Conservation (phyloP, 2,888 invertebrate genomes). For the Rapana venosa region DNA sequence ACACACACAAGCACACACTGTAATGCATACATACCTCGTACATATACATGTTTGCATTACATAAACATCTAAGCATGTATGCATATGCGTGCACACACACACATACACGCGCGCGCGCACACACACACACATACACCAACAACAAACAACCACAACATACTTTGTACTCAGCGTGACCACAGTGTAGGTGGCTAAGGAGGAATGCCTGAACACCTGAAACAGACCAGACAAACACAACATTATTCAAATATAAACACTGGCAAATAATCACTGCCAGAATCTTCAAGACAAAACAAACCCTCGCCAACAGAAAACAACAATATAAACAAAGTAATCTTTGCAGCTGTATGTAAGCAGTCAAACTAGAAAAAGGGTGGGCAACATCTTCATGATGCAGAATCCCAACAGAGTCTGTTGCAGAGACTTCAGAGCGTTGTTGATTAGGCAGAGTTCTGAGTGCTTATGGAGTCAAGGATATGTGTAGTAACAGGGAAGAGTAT, state of each 20-base stretch:
- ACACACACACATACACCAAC: constrained; percentile 9
- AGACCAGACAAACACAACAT: background rate
- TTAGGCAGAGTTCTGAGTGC: too few relatives aligned
- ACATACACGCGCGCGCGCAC: constrained; percentile 10
- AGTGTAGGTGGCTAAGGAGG: constrained; percentile 71
- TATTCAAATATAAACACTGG: background rate
- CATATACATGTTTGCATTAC: too few relatives aligned
- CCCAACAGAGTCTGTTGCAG: too few relatives aligned
- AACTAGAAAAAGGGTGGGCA: too few relatives aligned
- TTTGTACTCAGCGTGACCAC: constrained; percentile 63
- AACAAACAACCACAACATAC: constrained; percentile 47
- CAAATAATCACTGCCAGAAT: background rate
- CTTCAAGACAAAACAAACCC: background rate
- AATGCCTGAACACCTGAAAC: constrained; percentile 75
- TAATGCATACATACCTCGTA: background rate
- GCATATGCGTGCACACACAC: background rate
- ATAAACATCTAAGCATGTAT: background rate
- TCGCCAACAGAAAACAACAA: background rate
- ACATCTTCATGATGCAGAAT: too few relatives aligned
- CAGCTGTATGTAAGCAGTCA: too few relatives aligned
- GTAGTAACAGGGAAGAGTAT: too few relatives aligned
- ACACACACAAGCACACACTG: background rate
- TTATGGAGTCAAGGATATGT: too few relatives aligned
- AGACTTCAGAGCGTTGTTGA: too few relatives aligned
- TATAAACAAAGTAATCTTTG: background rate